phyloP scores from a whole-genome alignment of 2,113 vertebrate genomes.

The Etheostoma spectabile region DNA sequence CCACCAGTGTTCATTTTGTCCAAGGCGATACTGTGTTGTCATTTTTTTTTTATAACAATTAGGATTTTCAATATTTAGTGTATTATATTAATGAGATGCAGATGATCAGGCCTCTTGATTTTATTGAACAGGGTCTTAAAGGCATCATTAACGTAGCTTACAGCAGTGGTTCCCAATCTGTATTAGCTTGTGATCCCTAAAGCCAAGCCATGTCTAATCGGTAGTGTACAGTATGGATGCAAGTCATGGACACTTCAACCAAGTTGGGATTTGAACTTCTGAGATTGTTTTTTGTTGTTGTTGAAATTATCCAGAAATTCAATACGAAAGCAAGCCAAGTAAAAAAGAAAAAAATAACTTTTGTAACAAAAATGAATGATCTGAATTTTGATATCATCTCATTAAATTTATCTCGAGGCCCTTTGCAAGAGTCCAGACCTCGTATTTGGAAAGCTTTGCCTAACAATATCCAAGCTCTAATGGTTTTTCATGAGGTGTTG shows the following conservation, averaged over 20 bases:
- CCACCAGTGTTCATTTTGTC: slow-evolving; percentile 42
- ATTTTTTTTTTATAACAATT: not conserved
- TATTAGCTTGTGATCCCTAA: no score
- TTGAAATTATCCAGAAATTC: not conserved
- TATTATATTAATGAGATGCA: not conserved
- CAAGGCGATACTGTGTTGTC: not conserved
- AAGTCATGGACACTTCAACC: not conserved
- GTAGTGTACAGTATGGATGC: not conserved
- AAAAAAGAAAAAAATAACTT: not conserved
- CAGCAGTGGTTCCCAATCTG: not conserved
- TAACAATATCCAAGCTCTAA: not conserved
- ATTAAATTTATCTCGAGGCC: not conserved
- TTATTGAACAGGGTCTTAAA: slow-evolving; percentile 20
- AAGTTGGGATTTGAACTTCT: not conserved
- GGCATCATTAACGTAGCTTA: not conserved
- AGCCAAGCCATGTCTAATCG: not conserved
- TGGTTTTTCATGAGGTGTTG: slow-evolving; percentile 16
- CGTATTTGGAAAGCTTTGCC: not conserved
- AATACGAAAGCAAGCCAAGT: not conserved
- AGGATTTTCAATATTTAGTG: slow-evolving; percentile 14
- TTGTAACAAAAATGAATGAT: not conserved
- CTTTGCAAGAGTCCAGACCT: no score
- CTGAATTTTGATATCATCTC: not conserved
- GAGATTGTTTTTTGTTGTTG: not conserved
- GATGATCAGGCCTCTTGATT: not conserved